Evolutionary conservation across 2,888 invertebrate species (phyloP), one percentile per base, ranked within the genome.

Genomic region (Eupelmus urozonus): DNA sequence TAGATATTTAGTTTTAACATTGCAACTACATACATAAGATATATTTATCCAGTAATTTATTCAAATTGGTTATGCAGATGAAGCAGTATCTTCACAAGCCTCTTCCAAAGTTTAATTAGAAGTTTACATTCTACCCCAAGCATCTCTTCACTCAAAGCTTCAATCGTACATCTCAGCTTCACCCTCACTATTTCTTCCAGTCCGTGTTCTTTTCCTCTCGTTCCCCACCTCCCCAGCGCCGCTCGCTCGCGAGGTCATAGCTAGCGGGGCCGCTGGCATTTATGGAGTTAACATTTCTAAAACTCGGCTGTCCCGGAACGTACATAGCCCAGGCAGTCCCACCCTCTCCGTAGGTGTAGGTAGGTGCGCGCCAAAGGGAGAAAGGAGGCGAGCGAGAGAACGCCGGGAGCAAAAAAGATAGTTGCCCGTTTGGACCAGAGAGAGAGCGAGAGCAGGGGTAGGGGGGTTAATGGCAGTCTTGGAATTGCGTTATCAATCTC

Each of bases 401-500:
- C 82, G 85, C 83, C 83, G 81, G 81, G 84, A 86, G 87, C 85
- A 85, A 87, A 87, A 87, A 87, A 88, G 88, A 89, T 89, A 89
- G 88, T 86, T 87, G 65, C 49, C 51, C 69, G 76, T 62, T 69
- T 71, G 78, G 69, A 55, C 63, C n/a, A 81, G 81, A 79, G 75
- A 63, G 78, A 76, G 76, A 78, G 75, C 75, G 60, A 53, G 71
- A 72, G 55, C 55, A 40, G 78, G 86, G 86, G 85, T 85, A 86
- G 87, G 86, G 87, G 86, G 87, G 88, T 86, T 89, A 90, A 89
- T 89, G 89, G 90, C 86, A 88, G 89, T 88, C 89, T 89, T 88
- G 88, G 89, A 89, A 89, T 89, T 89, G 89, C 90, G 88, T 89
- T 89, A 89, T 89, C 89, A 89, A 89, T 89, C 89, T 89, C 88